Evolutionary conservation across 2,797 vertebrate genomes (phyloP).

Genomic region (Sebastes diaconus): DNA sequence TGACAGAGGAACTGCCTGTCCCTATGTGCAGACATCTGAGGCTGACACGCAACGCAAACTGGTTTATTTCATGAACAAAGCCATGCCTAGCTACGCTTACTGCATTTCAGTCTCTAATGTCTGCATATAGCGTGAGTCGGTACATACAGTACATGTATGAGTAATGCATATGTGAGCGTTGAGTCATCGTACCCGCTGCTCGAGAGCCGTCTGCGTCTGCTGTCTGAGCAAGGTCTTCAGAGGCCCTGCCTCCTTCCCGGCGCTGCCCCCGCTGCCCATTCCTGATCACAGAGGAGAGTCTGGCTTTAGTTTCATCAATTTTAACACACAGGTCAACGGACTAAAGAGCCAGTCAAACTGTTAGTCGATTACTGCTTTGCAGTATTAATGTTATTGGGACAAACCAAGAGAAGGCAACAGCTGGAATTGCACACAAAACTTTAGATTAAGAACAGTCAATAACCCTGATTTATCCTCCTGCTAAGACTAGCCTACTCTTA

Average conservation of each 20-base stretch:
- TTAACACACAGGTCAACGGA: conserved; percentile 5
- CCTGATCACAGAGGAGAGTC: conserved; percentile 81
- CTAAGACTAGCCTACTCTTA: neutral
- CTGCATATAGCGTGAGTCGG: neutral
- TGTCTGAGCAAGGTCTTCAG: conserved; percentile 97
- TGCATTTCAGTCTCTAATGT: conserved; percentile 12
- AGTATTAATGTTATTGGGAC: neutral
- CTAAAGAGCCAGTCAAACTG: conserved; percentile 7
- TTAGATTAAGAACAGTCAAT: neutral
- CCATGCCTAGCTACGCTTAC: neutral
- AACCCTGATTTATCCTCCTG: neutral
- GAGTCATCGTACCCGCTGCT: conserved; percentile 91
- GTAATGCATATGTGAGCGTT: neutral
- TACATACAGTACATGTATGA: conserved; percentile 5
- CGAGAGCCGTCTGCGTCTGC: conserved; percentile 95
- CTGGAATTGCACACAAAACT: neutral
- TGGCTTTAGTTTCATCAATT: conserved; percentile 34
- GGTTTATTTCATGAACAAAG: neutral
- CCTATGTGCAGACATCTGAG: conserved; percentile 16
- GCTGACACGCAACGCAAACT: conserved; percentile 4
- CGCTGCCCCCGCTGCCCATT: conserved; percentile 98
- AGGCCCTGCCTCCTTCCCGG: conserved; percentile 95
- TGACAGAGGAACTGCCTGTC: neutral
- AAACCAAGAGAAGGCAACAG: conserved; percentile 1
- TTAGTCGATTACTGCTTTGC: neutral